Percentiles rank a stretch among this genome's conserved stretches.
Conservation (phyloP, 2,797 vertebrate species). For the Smutsia temminckii region DNA sequence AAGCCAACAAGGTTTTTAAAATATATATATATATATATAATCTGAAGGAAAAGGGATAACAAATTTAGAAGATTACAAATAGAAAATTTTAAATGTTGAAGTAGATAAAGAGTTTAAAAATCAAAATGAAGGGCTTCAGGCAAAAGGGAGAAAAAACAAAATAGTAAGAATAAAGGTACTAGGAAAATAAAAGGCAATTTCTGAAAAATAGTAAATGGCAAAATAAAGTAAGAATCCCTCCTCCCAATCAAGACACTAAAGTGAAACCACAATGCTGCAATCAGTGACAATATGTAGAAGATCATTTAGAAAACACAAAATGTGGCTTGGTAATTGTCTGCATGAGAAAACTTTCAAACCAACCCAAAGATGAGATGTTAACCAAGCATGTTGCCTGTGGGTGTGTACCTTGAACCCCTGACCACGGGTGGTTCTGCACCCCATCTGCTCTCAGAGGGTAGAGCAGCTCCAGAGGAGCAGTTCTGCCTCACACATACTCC, state of each 20-base stretch:
- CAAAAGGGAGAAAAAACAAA: neutral
- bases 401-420: neutral
- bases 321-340: neutral
- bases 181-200: slow-evolving; percentile 13
- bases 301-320: slow-evolving; percentile 7
- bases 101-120: neutral
- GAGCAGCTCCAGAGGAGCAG: neutral
- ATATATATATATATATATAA: neutral
- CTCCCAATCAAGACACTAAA: neutral
- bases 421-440: neutral
- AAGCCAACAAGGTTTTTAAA: neutral
- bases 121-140: neutral
- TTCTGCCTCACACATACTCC: neutral
- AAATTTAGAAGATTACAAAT: neutral
- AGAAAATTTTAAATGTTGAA: neutral
- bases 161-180: neutral
- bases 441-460: neutral
- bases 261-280: neutral
- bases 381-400: rapidly evolving
- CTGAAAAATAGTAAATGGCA: slow-evolving; percentile 8
- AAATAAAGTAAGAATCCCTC: slow-evolving; percentile 16
- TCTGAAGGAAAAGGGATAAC: neutral
- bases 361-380: neutral
- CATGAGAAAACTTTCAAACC: neutral
- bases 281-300: neutral